Evolutionary conservation across 2,113 vertebrate species (phyloP).

Genomic region (Poecilia latipinna): DNA sequence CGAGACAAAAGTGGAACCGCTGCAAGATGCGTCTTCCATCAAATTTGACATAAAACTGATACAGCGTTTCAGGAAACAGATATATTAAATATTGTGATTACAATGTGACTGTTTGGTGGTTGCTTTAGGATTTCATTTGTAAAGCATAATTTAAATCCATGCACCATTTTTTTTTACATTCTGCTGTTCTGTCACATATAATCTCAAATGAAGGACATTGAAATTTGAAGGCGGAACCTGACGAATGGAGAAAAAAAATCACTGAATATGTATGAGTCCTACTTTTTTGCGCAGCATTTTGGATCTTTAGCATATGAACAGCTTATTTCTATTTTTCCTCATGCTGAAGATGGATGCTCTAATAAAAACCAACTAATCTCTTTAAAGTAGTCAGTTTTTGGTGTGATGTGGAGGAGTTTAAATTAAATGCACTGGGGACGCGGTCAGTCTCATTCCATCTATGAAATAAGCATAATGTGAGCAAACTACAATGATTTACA

Average conservation of each 20-base stretch:
- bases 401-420: conserved; percentile 9
- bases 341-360: neutral
- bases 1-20: no score
- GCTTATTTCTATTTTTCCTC: neutral
- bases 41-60: neutral
- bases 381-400: neutral
- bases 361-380: neutral
- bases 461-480: conserved; percentile 20
- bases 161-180: neutral
- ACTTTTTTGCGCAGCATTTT: neutral
- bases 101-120: no score
- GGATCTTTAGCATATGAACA: conserved; percentile 1
- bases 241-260: neutral
- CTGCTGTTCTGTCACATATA: neutral
- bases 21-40: no score
- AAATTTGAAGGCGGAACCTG: neutral
- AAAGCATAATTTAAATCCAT: neutral
- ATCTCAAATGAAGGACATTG: neutral
- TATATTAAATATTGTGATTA: no score
- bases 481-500: conserved; percentile 33
- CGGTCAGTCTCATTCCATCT: conserved; percentile 6
- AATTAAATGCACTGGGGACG: conserved; percentile 8
- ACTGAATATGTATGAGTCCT: neutral
- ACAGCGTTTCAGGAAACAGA: neutral
- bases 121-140: neutral